These are phyloP conservation scores for Ectropis grisescens DNA, from an alignment of 1,140 invertebrate genomes.

Conservation along the genomic window DNA sequence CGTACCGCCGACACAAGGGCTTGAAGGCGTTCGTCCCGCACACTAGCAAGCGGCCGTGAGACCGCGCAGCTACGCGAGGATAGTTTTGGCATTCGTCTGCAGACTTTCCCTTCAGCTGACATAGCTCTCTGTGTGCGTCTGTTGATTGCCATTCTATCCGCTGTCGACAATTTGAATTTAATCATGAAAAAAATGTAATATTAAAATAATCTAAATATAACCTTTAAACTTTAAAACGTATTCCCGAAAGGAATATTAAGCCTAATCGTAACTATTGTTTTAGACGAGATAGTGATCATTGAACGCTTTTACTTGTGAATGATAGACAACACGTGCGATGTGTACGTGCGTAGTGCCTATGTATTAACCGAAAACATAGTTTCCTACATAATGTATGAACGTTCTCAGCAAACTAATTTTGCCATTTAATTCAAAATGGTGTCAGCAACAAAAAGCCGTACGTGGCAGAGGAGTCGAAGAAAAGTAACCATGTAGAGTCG, in stretches of 20 bases:
- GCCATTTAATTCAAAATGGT: neutral
- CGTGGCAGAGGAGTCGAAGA: constrained; percentile 1
- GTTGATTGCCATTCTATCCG: constrained; percentile 89
- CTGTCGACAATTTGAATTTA: constrained; percentile 64
- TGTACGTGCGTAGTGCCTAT: too few relatives aligned
- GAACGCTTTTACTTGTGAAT: too few relatives aligned
- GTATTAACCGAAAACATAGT: too few relatives aligned
- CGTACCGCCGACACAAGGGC: constrained; percentile 89
- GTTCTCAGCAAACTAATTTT: too few relatives aligned
- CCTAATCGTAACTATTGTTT: too few relatives aligned
- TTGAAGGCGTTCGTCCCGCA: constrained; percentile 98
- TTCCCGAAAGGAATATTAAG: too few relatives aligned
- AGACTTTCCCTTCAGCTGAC: constrained; percentile 88
- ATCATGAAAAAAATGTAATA: constrained; percentile 1
- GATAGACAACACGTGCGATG: too few relatives aligned
- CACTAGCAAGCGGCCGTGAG: constrained; percentile 83
- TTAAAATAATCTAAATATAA: too few relatives aligned
- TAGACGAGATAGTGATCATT: too few relatives aligned
- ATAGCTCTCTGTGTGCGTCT: constrained; percentile 85
- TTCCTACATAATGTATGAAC: too few relatives aligned
- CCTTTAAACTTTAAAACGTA: too few relatives aligned
- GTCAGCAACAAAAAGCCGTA: neutral
- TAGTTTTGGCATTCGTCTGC: constrained; percentile 97
- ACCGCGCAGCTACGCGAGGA: constrained; percentile 84
- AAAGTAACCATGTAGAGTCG: constrained; percentile 5